These are phyloP conservation scores for Tadarida brasiliensis DNA, from an alignment of 2,797 vertebrate genomes.

Conservation along the genomic window DNA sequence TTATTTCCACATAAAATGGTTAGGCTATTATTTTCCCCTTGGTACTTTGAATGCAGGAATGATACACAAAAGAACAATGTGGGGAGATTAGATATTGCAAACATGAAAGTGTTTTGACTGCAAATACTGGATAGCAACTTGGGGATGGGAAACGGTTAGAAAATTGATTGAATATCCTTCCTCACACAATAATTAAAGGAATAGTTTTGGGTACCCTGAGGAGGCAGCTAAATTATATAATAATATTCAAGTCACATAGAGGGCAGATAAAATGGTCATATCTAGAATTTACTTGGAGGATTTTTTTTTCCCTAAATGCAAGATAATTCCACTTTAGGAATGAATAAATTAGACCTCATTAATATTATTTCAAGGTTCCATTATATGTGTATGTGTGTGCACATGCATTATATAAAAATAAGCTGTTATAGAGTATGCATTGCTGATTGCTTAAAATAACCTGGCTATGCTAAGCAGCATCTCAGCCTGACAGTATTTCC, in stretches of 20 bases:
- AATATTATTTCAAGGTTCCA: slow-evolving; percentile 21
- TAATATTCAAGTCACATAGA: slow-evolving; percentile 45
- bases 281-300: background rate
- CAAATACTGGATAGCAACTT: background rate
- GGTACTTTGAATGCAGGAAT: slow-evolving; percentile 54
- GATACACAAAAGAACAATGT: slow-evolving; percentile 64
- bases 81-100: slow-evolving; percentile 26
- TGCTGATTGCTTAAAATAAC: background rate
- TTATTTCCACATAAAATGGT: slow-evolving; percentile 64
- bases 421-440: background rate
- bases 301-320: slow-evolving; percentile 1
- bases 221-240: background rate
- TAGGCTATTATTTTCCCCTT: slow-evolving; percentile 63
- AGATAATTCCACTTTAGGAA: slow-evolving; percentile 46
- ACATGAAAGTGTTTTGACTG: slow-evolving; percentile 53
- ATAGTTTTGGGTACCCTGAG: background rate
- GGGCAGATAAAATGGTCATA: background rate
- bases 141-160: background rate
- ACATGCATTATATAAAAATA: background rate
- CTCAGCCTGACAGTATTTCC: background rate
- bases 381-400: background rate
- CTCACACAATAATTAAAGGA: slow-evolving; percentile 63
- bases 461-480: background rate
- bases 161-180: slow-evolving; percentile 50
- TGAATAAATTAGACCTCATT: background rate